Evolutionary conservation across 2,113 vertebrate genomes (phyloP).

Genomic region (Tachycineta bicolor): DNA sequence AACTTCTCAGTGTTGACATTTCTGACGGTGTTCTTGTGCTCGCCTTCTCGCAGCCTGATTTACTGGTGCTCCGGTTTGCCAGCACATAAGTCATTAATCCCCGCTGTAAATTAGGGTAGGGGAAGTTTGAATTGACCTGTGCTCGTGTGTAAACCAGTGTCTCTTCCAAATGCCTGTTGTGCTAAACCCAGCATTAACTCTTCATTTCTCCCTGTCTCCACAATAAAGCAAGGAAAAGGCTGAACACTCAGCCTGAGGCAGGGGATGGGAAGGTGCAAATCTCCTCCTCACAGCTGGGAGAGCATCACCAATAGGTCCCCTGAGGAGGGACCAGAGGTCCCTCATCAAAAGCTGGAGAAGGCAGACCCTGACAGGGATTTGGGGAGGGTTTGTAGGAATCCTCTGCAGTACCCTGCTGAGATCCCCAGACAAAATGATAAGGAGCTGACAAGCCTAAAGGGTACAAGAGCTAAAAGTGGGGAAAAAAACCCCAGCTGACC

Average conservation of each 20-base stretch:
- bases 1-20: neutral
- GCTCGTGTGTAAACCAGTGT: neutral
- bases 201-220: neutral
- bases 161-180: neutral
- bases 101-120: neutral
- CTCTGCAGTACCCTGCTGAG: neutral
- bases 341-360: neutral
- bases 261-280: neutral
- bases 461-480: conserved; percentile 5
- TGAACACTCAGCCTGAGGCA: neutral
- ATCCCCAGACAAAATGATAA: neutral
- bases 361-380: neutral
- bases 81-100: neutral
- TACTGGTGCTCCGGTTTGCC: neutral
- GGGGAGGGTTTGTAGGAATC: neutral
- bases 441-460: conserved; percentile 21
- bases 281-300: neutral
- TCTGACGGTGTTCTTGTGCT: neutral
- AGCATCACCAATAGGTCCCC: neutral
- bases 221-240: neutral
- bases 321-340: neutral
- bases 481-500: neutral
- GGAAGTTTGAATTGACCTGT: neutral
- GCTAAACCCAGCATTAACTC: neutral
- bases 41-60: neutral